Conservation (phyloP, 1,140 invertebrate species). For the Pachyrhynchus sulphureomaculatus region DNA sequence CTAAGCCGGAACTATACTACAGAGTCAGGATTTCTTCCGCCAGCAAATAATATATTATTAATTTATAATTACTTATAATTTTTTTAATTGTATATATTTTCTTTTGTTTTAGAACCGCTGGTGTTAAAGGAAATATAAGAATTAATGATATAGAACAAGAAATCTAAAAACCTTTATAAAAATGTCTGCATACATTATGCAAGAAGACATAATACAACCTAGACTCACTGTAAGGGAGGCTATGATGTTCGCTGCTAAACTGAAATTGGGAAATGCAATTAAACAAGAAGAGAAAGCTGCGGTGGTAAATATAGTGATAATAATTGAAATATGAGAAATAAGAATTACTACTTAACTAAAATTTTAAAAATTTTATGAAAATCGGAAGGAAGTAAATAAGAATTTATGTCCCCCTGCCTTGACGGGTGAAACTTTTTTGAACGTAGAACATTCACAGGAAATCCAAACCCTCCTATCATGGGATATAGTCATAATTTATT, state of each 20-base stretch:
- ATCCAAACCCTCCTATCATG: too few species aligned
- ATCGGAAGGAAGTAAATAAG: too few species aligned
- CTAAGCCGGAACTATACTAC: too few species aligned
- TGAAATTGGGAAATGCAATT: slow-evolving; percentile 64
- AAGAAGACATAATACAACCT: slow-evolving; percentile 80
- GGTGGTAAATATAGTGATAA: slow-evolving; percentile 28
- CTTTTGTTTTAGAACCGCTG: slow-evolving; percentile 35
- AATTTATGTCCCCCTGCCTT: too few species aligned
- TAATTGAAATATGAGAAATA: neutral
- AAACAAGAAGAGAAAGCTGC: slow-evolving; percentile 29
- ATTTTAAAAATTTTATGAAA: too few species aligned
- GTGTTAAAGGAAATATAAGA: slow-evolving; percentile 66
- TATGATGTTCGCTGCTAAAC: slow-evolving; percentile 79
- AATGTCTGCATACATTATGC: slow-evolving; percentile 88
- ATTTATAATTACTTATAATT: too few species aligned
- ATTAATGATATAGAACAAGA: slow-evolving; percentile 76
- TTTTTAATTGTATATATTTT: neutral
- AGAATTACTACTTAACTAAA: too few species aligned
- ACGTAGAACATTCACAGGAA: too few species aligned
- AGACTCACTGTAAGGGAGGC: slow-evolving; percentile 80
- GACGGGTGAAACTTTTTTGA: too few species aligned
- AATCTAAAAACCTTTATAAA: slow-evolving; percentile 74
- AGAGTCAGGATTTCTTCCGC: too few species aligned
- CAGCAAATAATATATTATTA: too few species aligned
- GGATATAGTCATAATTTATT: too few species aligned